A percentile compares a stretch with the other conserved stretches of the same genome.
These are phyloP conservation scores for Brachyhypopomus occidentalis DNA, from an alignment of 2,113 vertebrate genomes.

Conservation along the genomic window DNA sequence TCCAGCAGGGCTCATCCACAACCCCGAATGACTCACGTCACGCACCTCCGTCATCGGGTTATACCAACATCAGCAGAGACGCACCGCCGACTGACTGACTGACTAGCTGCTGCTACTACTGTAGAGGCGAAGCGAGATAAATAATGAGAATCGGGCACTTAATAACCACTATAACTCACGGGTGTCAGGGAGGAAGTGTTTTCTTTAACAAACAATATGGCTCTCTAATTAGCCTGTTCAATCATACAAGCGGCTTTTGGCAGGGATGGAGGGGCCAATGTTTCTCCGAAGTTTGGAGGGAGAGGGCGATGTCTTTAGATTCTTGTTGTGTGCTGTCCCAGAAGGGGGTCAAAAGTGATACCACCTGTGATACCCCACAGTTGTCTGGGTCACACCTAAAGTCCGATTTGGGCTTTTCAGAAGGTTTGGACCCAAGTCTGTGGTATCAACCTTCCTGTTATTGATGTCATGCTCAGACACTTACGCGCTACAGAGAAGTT, in stretches of 20 bases:
- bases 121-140: constrained; percentile 71
- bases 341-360: background rate
- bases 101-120: constrained; percentile 51
- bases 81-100: constrained; percentile 42
- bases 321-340: no score
- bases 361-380: background rate
- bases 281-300: constrained; percentile 43
- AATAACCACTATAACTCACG: constrained; percentile 92
- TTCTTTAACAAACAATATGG: constrained; percentile 91
- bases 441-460: background rate
- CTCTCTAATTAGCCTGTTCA: constrained; percentile 89
- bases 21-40: constrained; percentile 39
- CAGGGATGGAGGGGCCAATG: constrained; percentile 45
- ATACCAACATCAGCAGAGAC: constrained; percentile 31
- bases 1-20: constrained; percentile 71
- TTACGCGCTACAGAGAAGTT: constrained; percentile 98
- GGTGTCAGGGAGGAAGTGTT: constrained; percentile 84
- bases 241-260: constrained; percentile 80
- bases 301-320: constrained; percentile 29
- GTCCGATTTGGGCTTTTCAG: background rate
- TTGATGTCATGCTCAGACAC: constrained; percentile 62
- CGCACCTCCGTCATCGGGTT: constrained; percentile 38
- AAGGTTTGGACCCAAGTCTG: background rate
- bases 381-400: background rate
- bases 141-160: constrained; percentile 88